Base-by-base conservation (phyloP, 53 echinoderm and acorn worm species). In the Arbacia lixula region DNA sequence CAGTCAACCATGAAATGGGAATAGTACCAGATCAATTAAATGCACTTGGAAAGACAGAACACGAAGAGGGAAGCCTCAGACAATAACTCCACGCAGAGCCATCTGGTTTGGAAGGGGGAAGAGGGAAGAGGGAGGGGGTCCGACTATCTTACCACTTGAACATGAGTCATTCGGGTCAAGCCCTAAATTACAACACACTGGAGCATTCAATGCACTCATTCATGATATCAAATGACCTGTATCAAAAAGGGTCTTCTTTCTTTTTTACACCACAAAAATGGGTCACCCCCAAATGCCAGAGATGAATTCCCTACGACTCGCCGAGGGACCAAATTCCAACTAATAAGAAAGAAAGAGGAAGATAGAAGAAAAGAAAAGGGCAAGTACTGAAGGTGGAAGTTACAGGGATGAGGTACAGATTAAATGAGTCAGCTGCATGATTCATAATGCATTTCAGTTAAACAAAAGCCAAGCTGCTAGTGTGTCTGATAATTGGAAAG, bases 111-210 rank as follows among this genome's bases (percentile, higher is more conserved):
- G n/a, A n/a, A n/a, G n/a, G n/a, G n/a, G n/a, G n/a, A n/a, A n/a
- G n/a, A n/a, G n/a, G n/a, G n/a, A n/a, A n/a, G n/a, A n/a, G n/a
- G n/a, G n/a, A n/a, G n/a, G n/a, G n/a, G n/a, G n/a, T n/a, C n/a
- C n/a, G n/a, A n/a, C n/a, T n/a, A n/a, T n/a, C n/a, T n/a, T n/a
- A n/a, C n/a, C n/a, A n/a, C n/a, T 24, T 41, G 10, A 41, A 43
- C 46, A 69, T 69, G 69, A 69, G 46, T 69, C 69, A 69, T 69
- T 42, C 16, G 28, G 69, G 69, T 43, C 69, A 69, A 46, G 69
- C 29, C 46, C 46, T 41, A 12, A 28, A 27, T 43, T 43, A 69
- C 41, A 69, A 42, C 28, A 25, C 69, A 42, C 42, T 6, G 16
- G 27, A 16, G 66, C 66, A 38, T 21, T 17, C 8, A 36, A n/a